Base-by-base conservation (phyloP, 2,797 vertebrate species). In the Enoplosus armatus region DNA sequence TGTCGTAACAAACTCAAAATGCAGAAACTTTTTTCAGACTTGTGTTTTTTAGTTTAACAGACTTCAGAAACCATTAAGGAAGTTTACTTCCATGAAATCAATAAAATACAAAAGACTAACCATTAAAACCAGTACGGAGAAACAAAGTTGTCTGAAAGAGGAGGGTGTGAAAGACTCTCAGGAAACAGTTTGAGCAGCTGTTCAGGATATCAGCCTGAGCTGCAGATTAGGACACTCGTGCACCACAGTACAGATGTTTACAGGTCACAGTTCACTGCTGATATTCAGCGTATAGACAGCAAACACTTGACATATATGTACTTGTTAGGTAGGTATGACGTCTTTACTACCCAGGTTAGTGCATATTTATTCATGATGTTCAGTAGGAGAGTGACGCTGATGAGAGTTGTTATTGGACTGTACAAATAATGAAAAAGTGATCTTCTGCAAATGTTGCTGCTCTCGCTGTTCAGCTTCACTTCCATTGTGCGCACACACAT, bases 141-240 rank as follows among this genome's bases (percentile, higher is more conserved):
- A n/a, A n/a, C n/a, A n/a, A 18, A 39, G 20, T 67, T 53, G 14
- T 22, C 11, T 22, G 61, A 26, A 47, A 56, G 31, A 35, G 26
- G 54, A 53, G 16, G 35, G 12, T 54, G 31, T 22, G 10, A 56
- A 69, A 69, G 47, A 68, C 54, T 24, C 43, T 47, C 45, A 68
- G 69, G 74, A 69, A 83, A 45, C 18, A 14, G 72, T 65, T 51
- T 18, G 18, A 70, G 48, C 79, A 87, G 73, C 65, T 77, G 82
- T 39, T 62, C 35, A 70, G 77, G 68, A 77, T 58, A 24, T 72
- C 22, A 53, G 15, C 18, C 56, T 37, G 31, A 35, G n/a, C 35
- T 27, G 50, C 33, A 41, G 3, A 1, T 1, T 2, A 72, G 68
- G 68, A 56, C 18, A 31, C 27, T 75, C 22, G 10, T 45, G 29